Evolutionary conservation across 2,113 vertebrate genomes (phyloP), one percentile per base, ranked within the genome.

Genomic region (Xyliphius kryptos): DNA sequence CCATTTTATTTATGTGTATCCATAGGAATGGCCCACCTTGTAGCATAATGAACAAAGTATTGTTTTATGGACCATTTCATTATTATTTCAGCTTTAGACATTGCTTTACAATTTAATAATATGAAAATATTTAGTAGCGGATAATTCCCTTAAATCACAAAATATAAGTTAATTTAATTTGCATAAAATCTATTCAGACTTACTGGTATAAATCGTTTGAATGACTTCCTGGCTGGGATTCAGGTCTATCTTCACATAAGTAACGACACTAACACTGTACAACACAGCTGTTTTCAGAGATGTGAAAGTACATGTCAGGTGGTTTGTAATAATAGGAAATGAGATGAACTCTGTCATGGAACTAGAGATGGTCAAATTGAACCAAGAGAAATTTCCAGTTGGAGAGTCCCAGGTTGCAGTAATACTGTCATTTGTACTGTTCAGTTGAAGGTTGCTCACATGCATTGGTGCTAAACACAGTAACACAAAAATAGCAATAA

Each of bases 191-290:
- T n/a, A 40, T 11, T 55, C 9, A 52, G 5, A 68, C 70, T 72
- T 17, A 72, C 70, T 1, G 1, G 70, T 72, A 52, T 14, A 68
- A 4, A 1, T 2, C 5, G 14, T 19, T 2, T 1, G 0, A 16
- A 0, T 9, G 2, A 1, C 12, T 43, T 32, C 0, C 0, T 1
- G 0, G 12, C 70, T 72, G 43, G 0, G 2, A 10, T 17, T 6
- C 0, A 6, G 0, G 7, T 26, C 26, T 20, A 44, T 26, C 6
- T 44, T 6, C 38, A 51, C 37, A 12, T 47, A 2, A 14, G 61
- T 65, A 26, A 12, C 1, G 6, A 72, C 56, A 15, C 3, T 47
- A 43, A 72, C 4, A 1, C 0, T 38, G 37, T 68, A 68, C 0
- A 0, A 0, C 1, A 20, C 32, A 38, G 41, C 61, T 49, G 70